Percentiles rank a stretch among this genome's conserved stretches.
Evolutionary conservation across 2,797 vertebrate genomes (phyloP).

Genomic region (Pangasius sanitwongsei): DNA sequence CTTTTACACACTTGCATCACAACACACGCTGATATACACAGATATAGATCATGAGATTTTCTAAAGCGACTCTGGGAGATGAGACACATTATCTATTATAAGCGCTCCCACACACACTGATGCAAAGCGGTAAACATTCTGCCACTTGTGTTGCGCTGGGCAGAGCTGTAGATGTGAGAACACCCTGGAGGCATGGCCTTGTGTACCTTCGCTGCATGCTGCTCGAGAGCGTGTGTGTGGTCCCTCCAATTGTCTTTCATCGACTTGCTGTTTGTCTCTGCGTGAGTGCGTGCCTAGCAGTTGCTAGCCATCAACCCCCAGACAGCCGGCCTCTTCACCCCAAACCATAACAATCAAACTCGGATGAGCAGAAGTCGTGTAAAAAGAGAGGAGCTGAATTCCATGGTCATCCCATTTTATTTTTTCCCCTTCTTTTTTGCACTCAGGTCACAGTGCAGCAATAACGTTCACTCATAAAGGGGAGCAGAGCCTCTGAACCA

Average conservation of each 20-base stretch:
- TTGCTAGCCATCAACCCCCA: slow-evolving; percentile 33
- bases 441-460: slow-evolving; percentile 19
- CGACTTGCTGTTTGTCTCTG: slow-evolving; percentile 48
- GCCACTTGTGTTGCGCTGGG: slow-evolving; percentile 24
- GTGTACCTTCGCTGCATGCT: slow-evolving; percentile 41
- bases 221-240: slow-evolving; percentile 49
- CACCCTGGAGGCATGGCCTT: slow-evolving; percentile 40
- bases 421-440: neutral
- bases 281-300: slow-evolving; percentile 33
- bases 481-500: slow-evolving; percentile 27
- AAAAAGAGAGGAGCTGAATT: slow-evolving; percentile 30
- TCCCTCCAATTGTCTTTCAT: slow-evolving; percentile 48
- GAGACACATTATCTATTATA: slow-evolving; percentile 19
- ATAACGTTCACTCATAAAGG: slow-evolving; percentile 36
- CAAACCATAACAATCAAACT: slow-evolving; percentile 35
- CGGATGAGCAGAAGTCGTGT: slow-evolving; percentile 42
- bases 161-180: slow-evolving; percentile 45
- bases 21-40: neutral
- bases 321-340: slow-evolving; percentile 47
- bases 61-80: neutral
- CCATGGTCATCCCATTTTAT: neutral
- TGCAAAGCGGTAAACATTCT: slow-evolving; percentile 36
- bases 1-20: slow-evolving; percentile 2
- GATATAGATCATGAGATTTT: slow-evolving; percentile 11
- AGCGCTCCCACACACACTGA: slow-evolving; percentile 25